A percentile compares a stretch with the other conserved stretches of the same genome.
Evolutionary conservation across 2,888 invertebrate genomes (phyloP).

Genomic region (Norana najaformis): DNA sequence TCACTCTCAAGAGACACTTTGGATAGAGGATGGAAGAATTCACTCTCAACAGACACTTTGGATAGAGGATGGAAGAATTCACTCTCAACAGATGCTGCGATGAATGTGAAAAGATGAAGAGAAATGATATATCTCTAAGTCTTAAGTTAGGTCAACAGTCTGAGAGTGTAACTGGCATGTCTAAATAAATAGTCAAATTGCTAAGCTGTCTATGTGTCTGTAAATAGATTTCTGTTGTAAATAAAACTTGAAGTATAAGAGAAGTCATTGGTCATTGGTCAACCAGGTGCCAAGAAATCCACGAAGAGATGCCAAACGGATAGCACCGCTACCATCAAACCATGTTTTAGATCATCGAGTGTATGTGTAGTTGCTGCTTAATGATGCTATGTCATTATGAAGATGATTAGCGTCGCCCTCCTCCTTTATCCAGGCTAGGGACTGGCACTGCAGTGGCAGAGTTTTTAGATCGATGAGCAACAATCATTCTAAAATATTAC

Average conservation of each 20-base stretch:
- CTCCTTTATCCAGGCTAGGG: too few species aligned
- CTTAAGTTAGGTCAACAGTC: background rate
- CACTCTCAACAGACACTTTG: background rate
- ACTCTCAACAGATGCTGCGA: background rate
- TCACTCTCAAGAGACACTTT: too few species aligned
- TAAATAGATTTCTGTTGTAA: too few species aligned
- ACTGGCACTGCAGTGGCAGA: too few species aligned
- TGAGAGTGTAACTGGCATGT: background rate
- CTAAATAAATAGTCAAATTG: background rate
- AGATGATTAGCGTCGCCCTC: too few species aligned
- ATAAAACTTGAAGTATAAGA: background rate
- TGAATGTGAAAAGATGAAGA: background rate
- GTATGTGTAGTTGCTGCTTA: too few species aligned
- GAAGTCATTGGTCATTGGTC: background rate
- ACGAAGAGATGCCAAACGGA: background rate
- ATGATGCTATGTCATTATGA: too few species aligned
- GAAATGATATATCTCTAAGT: background rate
- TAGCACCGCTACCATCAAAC: too few species aligned
- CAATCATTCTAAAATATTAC: too few species aligned
- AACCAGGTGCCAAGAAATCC: background rate
- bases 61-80: background rate
- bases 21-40: background rate
- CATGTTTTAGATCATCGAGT: too few species aligned
- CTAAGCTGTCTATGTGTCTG: background rate
- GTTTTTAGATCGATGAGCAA: too few species aligned